Percentiles rank a stretch among this genome's conserved stretches.
phyloP scores from a whole-genome alignment of 2,797 vertebrate genomes.

The Lagorchestes hirsutus region DNA sequence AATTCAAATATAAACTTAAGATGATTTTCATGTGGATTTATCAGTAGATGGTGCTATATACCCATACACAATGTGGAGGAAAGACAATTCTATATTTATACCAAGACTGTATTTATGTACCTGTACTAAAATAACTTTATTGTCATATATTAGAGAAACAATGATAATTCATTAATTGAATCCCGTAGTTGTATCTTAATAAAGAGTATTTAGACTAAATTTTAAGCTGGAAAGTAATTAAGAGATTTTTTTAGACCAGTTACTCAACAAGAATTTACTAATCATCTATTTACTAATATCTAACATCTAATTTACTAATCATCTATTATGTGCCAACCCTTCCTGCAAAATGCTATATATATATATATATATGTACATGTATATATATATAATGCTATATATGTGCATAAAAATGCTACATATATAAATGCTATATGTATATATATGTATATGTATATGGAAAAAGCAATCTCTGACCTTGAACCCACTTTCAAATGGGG shows the following conservation, averaged over 20 bases:
- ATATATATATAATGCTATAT: too few species aligned
- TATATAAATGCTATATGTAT: too few species aligned
- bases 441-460: neutral
- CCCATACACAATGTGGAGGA: neutral
- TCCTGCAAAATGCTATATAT: neutral
- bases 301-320: neutral
- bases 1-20: conserved; percentile 19
- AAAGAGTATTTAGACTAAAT: neutral
- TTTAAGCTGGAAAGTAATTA: neutral
- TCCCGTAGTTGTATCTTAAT: neutral
- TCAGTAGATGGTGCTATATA: conserved; percentile 40
- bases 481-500: neutral
- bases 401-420: too few species aligned
- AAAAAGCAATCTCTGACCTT: neutral
- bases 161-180: neutral
- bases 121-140: neutral
- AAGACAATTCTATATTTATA: neutral
- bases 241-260: neutral
- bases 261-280: neutral
- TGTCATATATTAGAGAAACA: neutral
- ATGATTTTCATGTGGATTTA: neutral
- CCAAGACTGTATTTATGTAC: neutral
- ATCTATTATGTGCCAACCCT: neutral
- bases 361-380: too few species aligned
- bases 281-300: too few species aligned